Conservation (phyloP, 2,888 invertebrate genomes). For the Ectemnius lituratus region DNA sequence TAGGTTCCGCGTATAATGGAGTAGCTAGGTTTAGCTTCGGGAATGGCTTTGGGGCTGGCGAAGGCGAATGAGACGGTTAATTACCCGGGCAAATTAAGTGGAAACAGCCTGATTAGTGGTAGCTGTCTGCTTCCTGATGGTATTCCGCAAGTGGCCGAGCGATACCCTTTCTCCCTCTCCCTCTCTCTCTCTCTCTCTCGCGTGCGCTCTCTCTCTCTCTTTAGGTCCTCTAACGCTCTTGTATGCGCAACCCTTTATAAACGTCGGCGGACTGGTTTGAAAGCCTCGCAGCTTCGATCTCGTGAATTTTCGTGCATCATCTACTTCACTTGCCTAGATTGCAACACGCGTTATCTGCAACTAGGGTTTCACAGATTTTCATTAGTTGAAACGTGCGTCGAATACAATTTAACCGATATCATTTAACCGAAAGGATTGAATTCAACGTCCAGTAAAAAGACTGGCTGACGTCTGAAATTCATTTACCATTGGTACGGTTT, state of each 20-base stretch:
- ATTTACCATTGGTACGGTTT: too few relatives aligned
- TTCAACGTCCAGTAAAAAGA: too few relatives aligned
- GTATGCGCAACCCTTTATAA: slow-evolving; percentile 51
- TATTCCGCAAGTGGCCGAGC: slow-evolving; percentile 60
- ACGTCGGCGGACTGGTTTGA: slow-evolving; percentile 28
- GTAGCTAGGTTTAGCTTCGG: slow-evolving; percentile 66
- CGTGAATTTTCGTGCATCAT: slow-evolving; percentile 51
- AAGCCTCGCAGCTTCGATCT: neutral
- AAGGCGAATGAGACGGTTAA: slow-evolving; percentile 73
- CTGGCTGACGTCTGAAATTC: too few relatives aligned
- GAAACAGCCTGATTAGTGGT: slow-evolving; percentile 75
- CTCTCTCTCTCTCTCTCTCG: slow-evolving; percentile 7
- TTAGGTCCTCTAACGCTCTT: slow-evolving; percentile 7
- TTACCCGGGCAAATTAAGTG: slow-evolving; percentile 76
- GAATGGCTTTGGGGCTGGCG: slow-evolving; percentile 66
- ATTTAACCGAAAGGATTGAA: too few relatives aligned
- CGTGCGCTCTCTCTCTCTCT: slow-evolving; percentile 15
- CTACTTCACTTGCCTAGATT: slow-evolving; percentile 30
- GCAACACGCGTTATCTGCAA: slow-evolving; percentile 25
- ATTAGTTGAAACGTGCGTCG: too few relatives aligned
- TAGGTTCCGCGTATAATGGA: slow-evolving; percentile 72
- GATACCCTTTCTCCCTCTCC: slow-evolving; percentile 12
- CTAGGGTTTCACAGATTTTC: slow-evolving; percentile 27
- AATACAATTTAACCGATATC: too few relatives aligned
- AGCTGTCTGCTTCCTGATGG: slow-evolving; percentile 67